These are phyloP conservation scores for Synergus japonicus DNA, from an alignment of 2,888 invertebrate species.

Conservation along the genomic window DNA sequence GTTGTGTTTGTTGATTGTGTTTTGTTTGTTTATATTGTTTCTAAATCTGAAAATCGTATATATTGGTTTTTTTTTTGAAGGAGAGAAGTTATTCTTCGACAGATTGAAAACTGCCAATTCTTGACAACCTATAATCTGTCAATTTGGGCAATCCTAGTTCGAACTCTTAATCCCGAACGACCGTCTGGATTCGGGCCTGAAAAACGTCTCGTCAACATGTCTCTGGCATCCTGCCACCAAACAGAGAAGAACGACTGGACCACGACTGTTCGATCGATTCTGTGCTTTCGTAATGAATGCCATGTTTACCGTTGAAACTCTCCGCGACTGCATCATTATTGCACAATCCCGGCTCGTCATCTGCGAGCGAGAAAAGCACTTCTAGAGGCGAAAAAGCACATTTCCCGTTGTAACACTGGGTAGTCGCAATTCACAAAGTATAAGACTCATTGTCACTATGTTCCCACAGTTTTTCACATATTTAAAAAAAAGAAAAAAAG, in stretches of 20 bases:
- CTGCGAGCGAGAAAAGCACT: conserved; percentile 10
- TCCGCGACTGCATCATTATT: conserved; percentile 28
- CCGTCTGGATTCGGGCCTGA: conserved; percentile 49
- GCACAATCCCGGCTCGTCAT: conserved; percentile 18
- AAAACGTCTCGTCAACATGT: conserved; percentile 61
- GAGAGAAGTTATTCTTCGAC: not conserved
- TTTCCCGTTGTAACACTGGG: not conserved
- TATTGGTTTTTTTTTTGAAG: not conserved
- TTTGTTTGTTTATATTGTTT: too few species aligned
- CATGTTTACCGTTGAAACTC: conserved; percentile 28
- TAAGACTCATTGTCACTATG: not conserved
- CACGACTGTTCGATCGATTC: conserved; percentile 45
- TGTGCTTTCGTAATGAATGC: conserved; percentile 44
- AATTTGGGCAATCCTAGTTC: conserved; percentile 16
- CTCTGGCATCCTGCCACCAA: conserved; percentile 62
- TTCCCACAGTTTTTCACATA: not conserved
- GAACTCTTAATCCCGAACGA: conserved; percentile 52
- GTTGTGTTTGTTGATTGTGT: too few species aligned
- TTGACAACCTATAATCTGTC: conserved; percentile 23
- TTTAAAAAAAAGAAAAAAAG: not conserved
- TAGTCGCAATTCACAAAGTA: not conserved
- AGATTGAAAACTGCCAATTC: conserved; percentile 10
- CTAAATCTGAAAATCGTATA: too few species aligned
- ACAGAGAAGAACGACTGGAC: conserved; percentile 44
- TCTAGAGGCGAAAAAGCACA: conserved; percentile 17